Conservation (phyloP, 2,113 vertebrate species). For the Aplodontia rufa region DNA sequence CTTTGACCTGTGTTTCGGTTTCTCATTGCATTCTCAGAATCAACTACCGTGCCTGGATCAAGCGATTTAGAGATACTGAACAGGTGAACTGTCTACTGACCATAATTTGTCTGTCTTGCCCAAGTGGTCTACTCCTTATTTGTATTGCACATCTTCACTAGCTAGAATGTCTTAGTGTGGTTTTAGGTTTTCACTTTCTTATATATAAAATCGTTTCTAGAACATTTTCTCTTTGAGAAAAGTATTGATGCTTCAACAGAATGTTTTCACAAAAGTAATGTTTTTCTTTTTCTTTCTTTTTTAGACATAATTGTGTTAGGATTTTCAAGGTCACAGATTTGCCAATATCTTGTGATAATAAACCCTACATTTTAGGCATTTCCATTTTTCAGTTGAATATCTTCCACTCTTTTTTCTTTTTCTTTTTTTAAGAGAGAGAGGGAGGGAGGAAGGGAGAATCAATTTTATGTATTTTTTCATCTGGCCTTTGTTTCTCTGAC, state of each 20-base stretch:
- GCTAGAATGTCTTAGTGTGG: background rate
- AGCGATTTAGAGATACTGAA: background rate
- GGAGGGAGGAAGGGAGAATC: no score
- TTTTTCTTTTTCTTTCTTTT: background rate
- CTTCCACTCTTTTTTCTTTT: no score
- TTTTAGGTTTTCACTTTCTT: background rate
- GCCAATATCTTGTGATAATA: background rate
- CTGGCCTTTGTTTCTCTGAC: no score
- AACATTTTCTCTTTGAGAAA: background rate
- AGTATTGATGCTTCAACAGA: background rate
- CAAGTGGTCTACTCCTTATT: background rate
- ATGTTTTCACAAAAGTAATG: background rate
- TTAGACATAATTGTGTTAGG: background rate
- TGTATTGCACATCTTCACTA: background rate
- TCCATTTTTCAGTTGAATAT: background rate
- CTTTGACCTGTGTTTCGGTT: background rate
- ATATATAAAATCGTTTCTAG: background rate
- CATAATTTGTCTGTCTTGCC: background rate
- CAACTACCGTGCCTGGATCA: background rate
- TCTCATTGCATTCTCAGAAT: background rate
- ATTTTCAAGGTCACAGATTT: background rate
- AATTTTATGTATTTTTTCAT: no score
- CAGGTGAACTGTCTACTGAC: background rate
- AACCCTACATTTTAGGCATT: background rate
- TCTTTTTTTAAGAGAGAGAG: no score